Conservation (phyloP, 2,113 vertebrate genomes). For the Pithys albifrons region DNA sequence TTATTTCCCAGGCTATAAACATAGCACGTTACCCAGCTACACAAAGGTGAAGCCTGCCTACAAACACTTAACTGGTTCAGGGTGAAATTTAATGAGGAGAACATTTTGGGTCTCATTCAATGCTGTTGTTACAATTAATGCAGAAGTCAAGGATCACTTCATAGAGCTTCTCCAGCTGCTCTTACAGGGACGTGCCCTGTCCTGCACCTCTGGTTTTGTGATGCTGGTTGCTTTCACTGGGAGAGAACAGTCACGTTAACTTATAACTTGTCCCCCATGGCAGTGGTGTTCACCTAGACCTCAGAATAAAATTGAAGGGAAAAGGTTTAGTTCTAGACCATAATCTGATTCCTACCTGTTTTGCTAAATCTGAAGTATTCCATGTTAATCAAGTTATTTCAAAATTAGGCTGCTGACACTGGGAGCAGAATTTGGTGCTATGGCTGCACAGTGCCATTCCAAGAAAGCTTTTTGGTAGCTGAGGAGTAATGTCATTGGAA, state of each 20-base stretch:
- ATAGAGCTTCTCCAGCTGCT: not conserved
- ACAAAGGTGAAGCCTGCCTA: slow-evolving; percentile 25
- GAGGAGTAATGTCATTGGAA: not conserved
- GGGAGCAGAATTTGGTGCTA: not conserved
- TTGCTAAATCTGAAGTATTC: not conserved
- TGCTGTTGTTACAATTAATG: not conserved
- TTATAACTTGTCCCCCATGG: not conserved
- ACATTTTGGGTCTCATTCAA: not conserved
- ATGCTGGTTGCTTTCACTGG: not conserved
- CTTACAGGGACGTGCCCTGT: not conserved
- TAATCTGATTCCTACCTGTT: not conserved
- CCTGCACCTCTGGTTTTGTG: not conserved
- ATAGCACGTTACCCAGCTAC: not conserved
- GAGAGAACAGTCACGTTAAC: not conserved
- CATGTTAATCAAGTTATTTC: not conserved
- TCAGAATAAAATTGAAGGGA: not conserved
- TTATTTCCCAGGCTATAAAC: slow-evolving; percentile 31
- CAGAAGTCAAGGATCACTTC: not conserved
- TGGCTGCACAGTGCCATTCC: not conserved
- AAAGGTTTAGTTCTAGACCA: not conserved
- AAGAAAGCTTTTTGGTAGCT: not conserved
- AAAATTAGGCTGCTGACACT: not conserved
- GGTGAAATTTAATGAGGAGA: slow-evolving; percentile 52
- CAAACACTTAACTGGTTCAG: slow-evolving; percentile 12
- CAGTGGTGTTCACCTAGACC: not conserved